Percentiles rank a stretch among this genome's conserved stretches.
Evolutionary conservation across 2,888 invertebrate genomes (phyloP).

Genomic region (Limenitis camilla): DNA sequence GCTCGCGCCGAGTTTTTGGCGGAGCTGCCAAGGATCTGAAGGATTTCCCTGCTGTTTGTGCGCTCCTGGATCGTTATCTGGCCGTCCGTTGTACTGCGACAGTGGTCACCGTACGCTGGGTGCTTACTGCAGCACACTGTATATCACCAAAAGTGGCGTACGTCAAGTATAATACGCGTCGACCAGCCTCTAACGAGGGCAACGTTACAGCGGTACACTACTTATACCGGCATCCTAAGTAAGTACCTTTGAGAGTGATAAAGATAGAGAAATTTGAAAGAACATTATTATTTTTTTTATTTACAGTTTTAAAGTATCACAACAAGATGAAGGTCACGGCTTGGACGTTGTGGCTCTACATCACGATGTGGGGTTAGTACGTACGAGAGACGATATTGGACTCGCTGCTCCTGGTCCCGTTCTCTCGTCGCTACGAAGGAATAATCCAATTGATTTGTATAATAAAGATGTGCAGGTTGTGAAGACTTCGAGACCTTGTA

Average conservation of each 20-base stretch:
- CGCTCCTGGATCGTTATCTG: constrained; percentile 50
- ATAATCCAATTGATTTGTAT: constrained; percentile 33
- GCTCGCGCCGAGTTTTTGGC: constrained; percentile 50
- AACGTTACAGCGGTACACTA: constrained; percentile 37
- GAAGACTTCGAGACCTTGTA: background rate
- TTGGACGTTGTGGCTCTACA: constrained; percentile 52
- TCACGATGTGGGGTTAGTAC: constrained; percentile 60
- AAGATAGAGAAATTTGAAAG: too few relatives aligned
- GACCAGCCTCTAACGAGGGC: constrained; percentile 33
- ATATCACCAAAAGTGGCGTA: constrained; percentile 41
- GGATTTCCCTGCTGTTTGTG: constrained; percentile 41
- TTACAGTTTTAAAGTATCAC: constrained; percentile 44
- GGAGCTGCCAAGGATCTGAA: constrained; percentile 34
- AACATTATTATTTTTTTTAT: background rate
- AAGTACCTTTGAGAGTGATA: constrained; percentile 10
- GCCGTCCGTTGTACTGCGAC: constrained; percentile 47
- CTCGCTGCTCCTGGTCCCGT: constrained; percentile 28
- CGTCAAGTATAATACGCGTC: constrained; percentile 48
- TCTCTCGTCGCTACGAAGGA: constrained; percentile 28
- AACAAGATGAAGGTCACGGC: constrained; percentile 45
- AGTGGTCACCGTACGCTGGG: constrained; percentile 50
- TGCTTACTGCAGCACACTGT: constrained; percentile 62
- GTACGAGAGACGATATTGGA: constrained; percentile 40
- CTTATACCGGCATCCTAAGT: constrained; percentile 54
- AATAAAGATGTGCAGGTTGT: constrained; percentile 38